phyloP scores from a whole-genome alignment of 2,888 invertebrate species.

The Metellina segmentata region DNA sequence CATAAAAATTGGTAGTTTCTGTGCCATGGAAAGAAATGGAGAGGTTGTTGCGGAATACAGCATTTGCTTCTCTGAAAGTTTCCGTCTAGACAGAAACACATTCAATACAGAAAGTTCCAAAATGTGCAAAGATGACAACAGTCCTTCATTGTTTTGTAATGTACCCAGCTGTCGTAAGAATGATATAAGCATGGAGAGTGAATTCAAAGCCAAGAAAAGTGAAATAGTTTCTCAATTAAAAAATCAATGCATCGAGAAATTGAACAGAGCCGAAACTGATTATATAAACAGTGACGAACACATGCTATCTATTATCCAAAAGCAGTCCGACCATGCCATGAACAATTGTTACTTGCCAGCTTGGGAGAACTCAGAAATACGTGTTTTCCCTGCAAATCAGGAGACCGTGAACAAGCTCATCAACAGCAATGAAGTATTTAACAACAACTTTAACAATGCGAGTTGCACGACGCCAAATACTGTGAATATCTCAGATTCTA shows the following conservation, averaged over 20 bases:
- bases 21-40: conserved; percentile 70
- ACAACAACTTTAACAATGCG: background rate
- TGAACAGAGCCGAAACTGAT: conserved; percentile 1
- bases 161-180: conserved; percentile 26
- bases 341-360: conserved; percentile 15
- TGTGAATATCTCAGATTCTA: conserved; percentile 10
- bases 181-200: conserved; percentile 35
- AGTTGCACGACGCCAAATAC: background rate
- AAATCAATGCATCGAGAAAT: conserved; percentile 36
- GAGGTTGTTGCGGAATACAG: conserved; percentile 55
- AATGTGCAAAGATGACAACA: conserved; percentile 74
- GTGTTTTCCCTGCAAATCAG: conserved; percentile 1
- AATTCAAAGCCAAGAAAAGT: background rate
- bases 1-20: background rate
- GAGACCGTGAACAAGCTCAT: background rate
- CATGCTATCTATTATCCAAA: conserved; percentile 45
- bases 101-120: conserved; percentile 43
- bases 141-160: conserved; percentile 59
- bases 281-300: conserved; percentile 30
- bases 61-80: conserved; percentile 43
- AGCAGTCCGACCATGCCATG: conserved; percentile 4
- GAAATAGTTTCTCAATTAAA: background rate
- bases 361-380: conserved; percentile 39
- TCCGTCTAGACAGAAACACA: background rate
- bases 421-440: background rate